phyloP scores from a whole-genome alignment of 2,113 vertebrate species.

The Prunella himalayana region DNA sequence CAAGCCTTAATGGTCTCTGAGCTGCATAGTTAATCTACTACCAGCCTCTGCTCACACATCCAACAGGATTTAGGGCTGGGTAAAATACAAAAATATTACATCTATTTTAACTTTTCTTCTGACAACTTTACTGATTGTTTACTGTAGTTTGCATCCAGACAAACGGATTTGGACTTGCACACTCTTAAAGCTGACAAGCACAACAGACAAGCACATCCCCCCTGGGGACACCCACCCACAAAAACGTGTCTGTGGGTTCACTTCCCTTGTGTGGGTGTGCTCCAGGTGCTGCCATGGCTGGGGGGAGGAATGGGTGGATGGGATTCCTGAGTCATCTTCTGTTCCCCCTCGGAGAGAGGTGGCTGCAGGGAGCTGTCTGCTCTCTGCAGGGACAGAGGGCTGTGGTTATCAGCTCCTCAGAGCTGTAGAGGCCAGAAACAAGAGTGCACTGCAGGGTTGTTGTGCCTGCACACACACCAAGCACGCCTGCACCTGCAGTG shows the following conservation, averaged over 20 bases:
- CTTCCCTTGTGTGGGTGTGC: accelerated
- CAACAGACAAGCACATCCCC: background rate
- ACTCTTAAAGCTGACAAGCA: background rate
- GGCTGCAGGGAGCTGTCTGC: background rate
- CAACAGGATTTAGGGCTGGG: background rate
- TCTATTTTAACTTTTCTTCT: background rate
- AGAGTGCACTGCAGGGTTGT: accelerated
- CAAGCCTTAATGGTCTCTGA: background rate
- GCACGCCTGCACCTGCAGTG: background rate
- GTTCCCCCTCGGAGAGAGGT: background rate
- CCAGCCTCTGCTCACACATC: background rate
- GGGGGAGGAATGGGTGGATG: background rate
- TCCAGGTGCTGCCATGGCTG: background rate
- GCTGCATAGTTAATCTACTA: background rate
- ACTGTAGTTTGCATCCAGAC: background rate
- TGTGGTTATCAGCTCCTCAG: background rate
- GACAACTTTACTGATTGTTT: background rate
- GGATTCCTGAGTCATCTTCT: background rate
- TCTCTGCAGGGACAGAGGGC: background rate
- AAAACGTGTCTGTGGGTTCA: accelerated
- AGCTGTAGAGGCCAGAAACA: background rate
- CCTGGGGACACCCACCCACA: accelerated
- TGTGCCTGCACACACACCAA: accelerated
- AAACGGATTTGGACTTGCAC: background rate
- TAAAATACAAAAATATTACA: background rate